Evolutionary conservation across 2,888 invertebrate species (phyloP), one percentile per base, ranked within the genome.

Genomic region (Omphaloscelis lunosa): DNA sequence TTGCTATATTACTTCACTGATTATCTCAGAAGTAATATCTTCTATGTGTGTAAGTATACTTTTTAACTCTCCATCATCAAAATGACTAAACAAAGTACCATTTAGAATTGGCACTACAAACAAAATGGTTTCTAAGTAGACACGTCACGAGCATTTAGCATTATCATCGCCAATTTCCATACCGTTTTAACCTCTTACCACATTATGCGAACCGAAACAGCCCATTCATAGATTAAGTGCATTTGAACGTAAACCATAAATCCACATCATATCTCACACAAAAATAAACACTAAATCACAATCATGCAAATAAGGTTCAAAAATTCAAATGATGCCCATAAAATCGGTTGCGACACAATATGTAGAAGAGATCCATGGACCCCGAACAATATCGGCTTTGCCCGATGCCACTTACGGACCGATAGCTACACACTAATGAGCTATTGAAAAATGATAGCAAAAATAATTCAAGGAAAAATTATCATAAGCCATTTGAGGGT

Each of bases 391-490:
- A 89, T 89, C 81, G 89, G 89, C 89, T 84, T 83, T 88, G 90
- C 93, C 92, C 93, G 90, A 93, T 88, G 91, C 92, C 94, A 95
- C 95, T 95, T 93, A 95, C 95, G 94, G 93, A 79, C 92, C 94
- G 90, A 92, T 95, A 93, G 93, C 92, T 93, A 93, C 91, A 91
- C 90, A 91, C 90, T 96, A 96, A 96, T 96, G 95, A 96, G 95
- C 96, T 96, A 96, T 96, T 96, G 96, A 96, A 96, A 96, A 96
- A 96, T 96, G 96, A 96, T 96, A 94, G 95, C 94, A 94, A 95
- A 96, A 95, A 95, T 96, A 94, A 95, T 95, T 95, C 94, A 91
- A 87, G 91, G 82, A 89, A 83, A 87, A 95, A 96, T 96, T 96
- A 95, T 92, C 96, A 96, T 96, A 96, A 94, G 90, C 93, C 93